Base-by-base conservation (phyloP, 2,113 vertebrate genomes). In the Mus pahari region DNA sequence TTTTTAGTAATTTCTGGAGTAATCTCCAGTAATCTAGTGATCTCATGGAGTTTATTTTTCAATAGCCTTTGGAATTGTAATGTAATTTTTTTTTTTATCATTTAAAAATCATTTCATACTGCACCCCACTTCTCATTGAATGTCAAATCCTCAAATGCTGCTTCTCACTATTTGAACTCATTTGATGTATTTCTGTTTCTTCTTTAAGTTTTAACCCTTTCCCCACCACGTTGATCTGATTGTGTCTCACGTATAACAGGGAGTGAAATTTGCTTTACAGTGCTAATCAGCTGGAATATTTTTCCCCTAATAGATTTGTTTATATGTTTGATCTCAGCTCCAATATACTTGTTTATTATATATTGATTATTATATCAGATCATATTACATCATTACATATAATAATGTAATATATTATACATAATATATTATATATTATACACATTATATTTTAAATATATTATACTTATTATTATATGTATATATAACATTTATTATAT, bases 321-420 rank as follows among this genome's bases (percentile, higher is more conserved):
- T 50, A 66, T 22, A 68, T 90, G 39, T 90, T 83, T 82, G 60
- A 86, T 86, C 58, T 95, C 17, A 90, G 66, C 13, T 93, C 53
- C 86, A 71, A 88, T 31, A 81, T 33, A 88, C 1, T 66, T 58
- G 73, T 84, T 83, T 92, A 79, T 89, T 50, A 24, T 78, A 16
- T 60, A 73, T 73, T 86, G 78, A 87, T 3, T 50, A 6, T 78
- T 90, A 26, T 33, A 11, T 66, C 86, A 22, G 28, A 66, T 64
- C 9, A 64, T 66, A 33, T 66, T 66, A 66, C 28, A 14, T 33
- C 13, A 68, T 14, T 33, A 66, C 66, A 68, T 68, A 68, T 68
- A 68, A 33, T 68, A 68, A 68, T 13, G 1, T 31, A 31, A 12
- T 31, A 66, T 31, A 66, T 66, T 31, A 66, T 5, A 28, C 26